phyloP scores from a whole-genome alignment of 2,797 vertebrate species.

The Spea hammondii region DNA sequence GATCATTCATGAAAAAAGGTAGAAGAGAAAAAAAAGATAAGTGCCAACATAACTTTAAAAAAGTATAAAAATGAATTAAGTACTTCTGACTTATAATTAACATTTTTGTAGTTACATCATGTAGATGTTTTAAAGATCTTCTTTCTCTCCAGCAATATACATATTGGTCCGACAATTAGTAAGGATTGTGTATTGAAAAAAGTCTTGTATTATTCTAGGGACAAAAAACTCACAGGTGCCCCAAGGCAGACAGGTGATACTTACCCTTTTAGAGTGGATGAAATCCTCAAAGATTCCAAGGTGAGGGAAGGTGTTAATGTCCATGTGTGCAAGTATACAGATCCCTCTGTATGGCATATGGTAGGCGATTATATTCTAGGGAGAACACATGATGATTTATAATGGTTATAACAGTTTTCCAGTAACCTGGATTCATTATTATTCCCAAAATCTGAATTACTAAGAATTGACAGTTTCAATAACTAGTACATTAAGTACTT shows the following conservation, averaged over 20 bases:
- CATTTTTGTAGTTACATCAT: no score
- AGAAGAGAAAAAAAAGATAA: neutral
- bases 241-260: neutral
- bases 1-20: neutral
- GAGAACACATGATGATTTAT: neutral
- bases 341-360: constrained; percentile 54
- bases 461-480: no score
- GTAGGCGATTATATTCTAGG: constrained; percentile 49
- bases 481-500: no score
- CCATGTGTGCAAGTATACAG: constrained; percentile 52
- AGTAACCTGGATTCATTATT: neutral
- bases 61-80: neutral
- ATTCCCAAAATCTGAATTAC: neutral
- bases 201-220: no score
- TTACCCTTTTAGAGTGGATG: constrained; percentile 44
- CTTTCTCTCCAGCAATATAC: no score
- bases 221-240: no score
- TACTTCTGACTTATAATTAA: no score
- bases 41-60: neutral
- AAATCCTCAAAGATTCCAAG: constrained; percentile 39
- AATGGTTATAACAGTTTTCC: no score
- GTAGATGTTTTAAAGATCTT: no score
- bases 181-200: no score
- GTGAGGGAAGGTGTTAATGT: constrained; percentile 45
- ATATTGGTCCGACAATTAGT: no score